A percentile compares a stretch with the other conserved stretches of the same genome.
Evolutionary conservation across 2,113 vertebrate genomes (phyloP).

Genomic region (Argyrosomus japonicus): DNA sequence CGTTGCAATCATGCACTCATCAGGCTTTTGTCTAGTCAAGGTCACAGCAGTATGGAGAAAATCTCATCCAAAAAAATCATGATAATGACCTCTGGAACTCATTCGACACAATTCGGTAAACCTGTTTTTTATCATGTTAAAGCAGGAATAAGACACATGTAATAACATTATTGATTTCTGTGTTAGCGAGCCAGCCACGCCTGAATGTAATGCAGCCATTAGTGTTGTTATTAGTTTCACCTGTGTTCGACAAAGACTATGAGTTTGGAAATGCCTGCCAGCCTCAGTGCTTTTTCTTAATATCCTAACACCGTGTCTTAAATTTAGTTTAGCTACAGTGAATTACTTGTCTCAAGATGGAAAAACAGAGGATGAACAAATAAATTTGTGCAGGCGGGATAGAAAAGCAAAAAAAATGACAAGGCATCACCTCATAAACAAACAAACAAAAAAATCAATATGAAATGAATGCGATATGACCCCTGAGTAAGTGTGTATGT

Average conservation of each 20-base stretch:
- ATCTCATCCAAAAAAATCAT: not conserved
- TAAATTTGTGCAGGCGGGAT: not conserved
- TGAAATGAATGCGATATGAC: conserved; percentile 16
- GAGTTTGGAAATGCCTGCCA: not conserved
- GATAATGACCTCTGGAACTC: not conserved
- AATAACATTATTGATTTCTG: not conserved
- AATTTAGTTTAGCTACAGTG: not conserved
- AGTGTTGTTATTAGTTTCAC: not conserved
- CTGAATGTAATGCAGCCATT: not conserved
- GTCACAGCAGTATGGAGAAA: not conserved
- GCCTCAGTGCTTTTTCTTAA: not conserved
- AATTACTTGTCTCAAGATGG: not conserved
- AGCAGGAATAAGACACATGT: not conserved
- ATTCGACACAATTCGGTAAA: not conserved
- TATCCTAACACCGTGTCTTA: not conserved
- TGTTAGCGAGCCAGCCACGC: not conserved
- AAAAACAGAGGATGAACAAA: not conserved
- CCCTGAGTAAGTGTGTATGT: conserved; percentile 15
- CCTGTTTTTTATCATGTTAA: too few relatives aligned
- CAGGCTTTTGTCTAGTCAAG: too few relatives aligned
- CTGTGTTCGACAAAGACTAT: not conserved
- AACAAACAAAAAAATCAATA: conserved; percentile 31
- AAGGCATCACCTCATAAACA: conserved; percentile 5
- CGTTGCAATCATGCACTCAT: not conserved
- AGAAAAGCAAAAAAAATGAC: not conserved